A percentile compares a stretch with the other conserved stretches of the same genome.
Evolutionary conservation across 2,888 invertebrate species (phyloP).

Genomic region (Protophormia terraenovae): DNA sequence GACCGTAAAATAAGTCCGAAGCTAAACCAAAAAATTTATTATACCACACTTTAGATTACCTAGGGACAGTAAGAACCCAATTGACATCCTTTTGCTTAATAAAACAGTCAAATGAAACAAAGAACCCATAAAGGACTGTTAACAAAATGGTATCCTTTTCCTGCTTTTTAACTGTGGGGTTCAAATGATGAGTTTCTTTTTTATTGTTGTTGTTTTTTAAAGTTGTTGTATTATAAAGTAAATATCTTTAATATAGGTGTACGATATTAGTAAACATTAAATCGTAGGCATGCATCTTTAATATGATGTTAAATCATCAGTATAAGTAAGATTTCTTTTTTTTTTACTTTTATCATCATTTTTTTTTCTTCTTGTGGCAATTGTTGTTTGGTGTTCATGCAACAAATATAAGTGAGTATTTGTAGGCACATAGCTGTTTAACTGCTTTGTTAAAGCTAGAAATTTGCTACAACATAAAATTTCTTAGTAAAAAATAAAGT

Average conservation of each 20-base stretch:
- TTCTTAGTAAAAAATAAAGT: constrained; percentile 58
- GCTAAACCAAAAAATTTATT: too few relatives aligned
- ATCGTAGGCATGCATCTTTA: constrained; percentile 67
- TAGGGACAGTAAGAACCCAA: too few relatives aligned
- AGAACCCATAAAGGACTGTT: too few relatives aligned
- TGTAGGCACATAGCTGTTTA: constrained; percentile 35
- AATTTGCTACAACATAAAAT: constrained; percentile 31
- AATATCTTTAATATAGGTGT: constrained; percentile 65
- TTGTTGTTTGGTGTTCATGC: constrained; percentile 27
- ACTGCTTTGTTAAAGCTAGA: constrained; percentile 21
- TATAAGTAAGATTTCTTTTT: constrained; percentile 44
- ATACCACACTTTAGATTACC: too few relatives aligned
- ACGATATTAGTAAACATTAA: constrained; percentile 68
- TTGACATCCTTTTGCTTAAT: too few relatives aligned
- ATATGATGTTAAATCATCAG: constrained; percentile 68
- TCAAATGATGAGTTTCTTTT: constrained; percentile 6
- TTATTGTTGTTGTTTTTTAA: neutral
- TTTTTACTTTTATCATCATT: too few relatives aligned
- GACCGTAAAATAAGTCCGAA: too few relatives aligned
- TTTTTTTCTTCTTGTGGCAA: neutral
- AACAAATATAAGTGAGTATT: constrained; percentile 22
- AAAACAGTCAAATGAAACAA: too few relatives aligned
- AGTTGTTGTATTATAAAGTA: constrained; percentile 46
- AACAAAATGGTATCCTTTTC: too few relatives aligned
- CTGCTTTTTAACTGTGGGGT: too few relatives aligned